A percentile compares a stretch with the other conserved stretches of the same genome.
phyloP scores from a whole-genome alignment of 2,888 invertebrate species.

The Acronicta aceris region DNA sequence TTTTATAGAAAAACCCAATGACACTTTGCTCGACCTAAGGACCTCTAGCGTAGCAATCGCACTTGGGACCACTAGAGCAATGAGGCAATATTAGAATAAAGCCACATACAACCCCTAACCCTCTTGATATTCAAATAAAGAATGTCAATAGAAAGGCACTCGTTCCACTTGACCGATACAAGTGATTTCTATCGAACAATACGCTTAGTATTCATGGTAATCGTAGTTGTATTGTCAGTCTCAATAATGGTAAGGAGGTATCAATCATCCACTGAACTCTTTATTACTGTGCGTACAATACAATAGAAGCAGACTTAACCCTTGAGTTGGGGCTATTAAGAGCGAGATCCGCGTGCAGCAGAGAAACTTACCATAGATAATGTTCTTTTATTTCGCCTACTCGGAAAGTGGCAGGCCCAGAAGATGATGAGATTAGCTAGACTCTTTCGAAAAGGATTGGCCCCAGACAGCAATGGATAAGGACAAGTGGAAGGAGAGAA shows the following conservation, averaged over 20 bases:
- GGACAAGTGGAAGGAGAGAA: too few species aligned
- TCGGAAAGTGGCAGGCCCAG: too few species aligned
- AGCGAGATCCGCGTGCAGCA: not conserved
- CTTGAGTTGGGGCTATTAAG: constrained; percentile 40
- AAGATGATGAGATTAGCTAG: too few species aligned
- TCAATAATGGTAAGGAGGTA: constrained; percentile 47
- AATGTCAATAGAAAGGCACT: constrained; percentile 37
- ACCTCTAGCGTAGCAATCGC: too few species aligned
- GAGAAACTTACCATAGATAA: too few species aligned
- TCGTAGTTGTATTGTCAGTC: constrained; percentile 40
- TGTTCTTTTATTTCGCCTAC: too few species aligned
- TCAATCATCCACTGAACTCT: constrained; percentile 63
- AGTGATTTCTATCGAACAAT: constrained; percentile 49
- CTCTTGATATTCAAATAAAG: constrained; percentile 30
- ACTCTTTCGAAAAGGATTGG: too few species aligned
- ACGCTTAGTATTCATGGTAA: constrained; percentile 29
- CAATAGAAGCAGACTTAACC: constrained; percentile 49
- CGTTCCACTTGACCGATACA: constrained; percentile 44
- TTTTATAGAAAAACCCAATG: too few species aligned
- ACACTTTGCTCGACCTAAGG: too few species aligned
- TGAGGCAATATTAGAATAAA: too few species aligned
- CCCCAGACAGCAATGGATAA: too few species aligned
- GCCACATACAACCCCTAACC: not conserved
- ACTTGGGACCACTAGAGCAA: too few species aligned
- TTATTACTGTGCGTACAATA: constrained; percentile 57